Evolutionary conservation across 2,888 invertebrate species (phyloP), one percentile per base, ranked within the genome.

Genomic region (Camponotus fellah): DNA sequence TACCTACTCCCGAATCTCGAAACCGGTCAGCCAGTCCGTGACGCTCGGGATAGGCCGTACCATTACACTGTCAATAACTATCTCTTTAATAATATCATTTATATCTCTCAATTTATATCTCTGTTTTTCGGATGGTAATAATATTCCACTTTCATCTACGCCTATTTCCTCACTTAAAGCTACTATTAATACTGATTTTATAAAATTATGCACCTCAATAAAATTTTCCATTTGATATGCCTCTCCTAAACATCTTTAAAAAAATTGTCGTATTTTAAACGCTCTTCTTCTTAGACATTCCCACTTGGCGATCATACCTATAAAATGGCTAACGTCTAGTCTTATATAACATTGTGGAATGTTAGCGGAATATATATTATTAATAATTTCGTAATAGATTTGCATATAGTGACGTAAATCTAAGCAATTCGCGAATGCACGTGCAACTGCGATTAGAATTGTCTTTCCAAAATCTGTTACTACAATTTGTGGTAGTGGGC

Each of bases 201-300:
- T 14, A 21, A 58, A 74, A 0, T 74, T 9, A 2, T 6, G 1
- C 14, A 60, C 1, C n/a, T 60, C 17, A 6, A 6, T 60, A 60
- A 74, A 74, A 60, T 74, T 60, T 5, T 40, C 4, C 6, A 74
- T 60, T 6, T 74, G 60, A 9, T 74, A 80, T 3, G 40, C 21
- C 1, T 6, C 12, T 14, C 65, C 53, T 56, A 56, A 37, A n/a
- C 8, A 37, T 26, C 56, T 14, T n/a, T 37, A 2, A 56, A 56
- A 71, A 56, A 56, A 71, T 37, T 71, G 71, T 4, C 14, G 8
- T 8, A 71, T 37, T 56, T 53, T 56, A 21, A 3, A 3, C 3
- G 21, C 14, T 14, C 14, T 37, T 14, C 69, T 37, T 69, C 6
- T 69, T 0, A 71, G 37, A 2, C 53, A 53, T 8, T 69, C 21